phyloP scores from a whole-genome alignment of 2,888 invertebrate genomes.

The Lasioglossum oenotherae region DNA sequence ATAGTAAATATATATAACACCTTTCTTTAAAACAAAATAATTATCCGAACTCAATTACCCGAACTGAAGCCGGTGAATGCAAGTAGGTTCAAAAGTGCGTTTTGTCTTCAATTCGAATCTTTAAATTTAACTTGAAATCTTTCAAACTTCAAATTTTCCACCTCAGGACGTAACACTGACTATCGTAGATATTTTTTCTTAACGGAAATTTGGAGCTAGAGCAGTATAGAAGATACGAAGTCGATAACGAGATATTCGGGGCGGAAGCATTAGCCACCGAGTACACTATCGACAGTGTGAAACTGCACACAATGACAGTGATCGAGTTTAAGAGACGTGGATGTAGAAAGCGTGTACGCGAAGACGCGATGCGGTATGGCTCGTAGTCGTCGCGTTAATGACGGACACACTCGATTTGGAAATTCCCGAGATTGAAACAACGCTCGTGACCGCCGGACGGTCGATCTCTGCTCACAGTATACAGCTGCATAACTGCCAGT shows the following conservation, averaged over 20 bases:
- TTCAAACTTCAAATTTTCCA: too few species aligned
- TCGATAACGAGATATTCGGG: not conserved
- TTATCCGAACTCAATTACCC: too few species aligned
- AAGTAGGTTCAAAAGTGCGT: too few species aligned
- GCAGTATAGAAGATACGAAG: not conserved
- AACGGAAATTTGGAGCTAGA: too few species aligned
- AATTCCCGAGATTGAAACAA: slow-evolving; percentile 66
- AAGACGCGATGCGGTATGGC: slow-evolving; percentile 15
- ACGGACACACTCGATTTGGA: slow-evolving; percentile 66
- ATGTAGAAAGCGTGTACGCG: not conserved
- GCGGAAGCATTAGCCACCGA: not conserved
- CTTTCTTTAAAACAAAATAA: too few species aligned
- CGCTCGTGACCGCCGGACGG: slow-evolving; percentile 53
- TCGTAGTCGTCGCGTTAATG: slow-evolving; percentile 61
- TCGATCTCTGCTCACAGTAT: slow-evolving; percentile 58
- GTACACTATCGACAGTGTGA: not conserved
- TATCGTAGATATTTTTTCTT: too few species aligned
- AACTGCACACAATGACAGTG: not conserved
- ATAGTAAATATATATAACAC: too few species aligned
- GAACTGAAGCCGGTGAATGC: too few species aligned
- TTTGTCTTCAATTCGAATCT: too few species aligned
- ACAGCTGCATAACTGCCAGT: slow-evolving; percentile 76
- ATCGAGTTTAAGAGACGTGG: not conserved
- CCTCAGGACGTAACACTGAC: too few species aligned
- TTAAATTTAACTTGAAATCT: too few species aligned